These are phyloP conservation scores for Cephonodes hylas DNA, from an alignment of 2,888 invertebrate species.

Conservation along the genomic window DNA sequence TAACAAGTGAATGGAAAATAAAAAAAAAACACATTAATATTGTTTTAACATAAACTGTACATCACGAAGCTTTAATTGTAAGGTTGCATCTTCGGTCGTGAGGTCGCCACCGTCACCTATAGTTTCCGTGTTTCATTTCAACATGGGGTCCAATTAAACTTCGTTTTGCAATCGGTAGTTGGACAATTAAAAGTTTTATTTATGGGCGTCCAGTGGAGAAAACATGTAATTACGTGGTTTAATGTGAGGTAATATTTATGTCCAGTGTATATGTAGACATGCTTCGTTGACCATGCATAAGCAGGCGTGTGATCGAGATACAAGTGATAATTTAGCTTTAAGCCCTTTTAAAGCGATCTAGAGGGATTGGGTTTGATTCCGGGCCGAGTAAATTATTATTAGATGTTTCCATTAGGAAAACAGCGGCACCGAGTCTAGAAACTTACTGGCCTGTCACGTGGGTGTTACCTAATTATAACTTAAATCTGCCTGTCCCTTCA, in stretches of 20 bases:
- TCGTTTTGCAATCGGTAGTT: conserved; percentile 21
- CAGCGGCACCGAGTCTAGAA: too few relatives aligned
- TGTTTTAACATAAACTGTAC: conserved; percentile 35
- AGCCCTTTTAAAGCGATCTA: too few relatives aligned
- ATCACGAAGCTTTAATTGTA: conserved; percentile 59
- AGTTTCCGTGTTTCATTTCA: conserved; percentile 46
- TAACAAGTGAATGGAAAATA: conserved; percentile 5
- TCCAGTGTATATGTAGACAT: too few relatives aligned
- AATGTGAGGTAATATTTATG: too few relatives aligned
- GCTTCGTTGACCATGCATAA: not conserved
- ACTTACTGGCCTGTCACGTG: too few relatives aligned
- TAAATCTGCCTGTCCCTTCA: too few relatives aligned
- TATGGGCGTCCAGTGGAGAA: not conserved
- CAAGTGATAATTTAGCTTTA: too few relatives aligned
- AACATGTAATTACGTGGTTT: not conserved
- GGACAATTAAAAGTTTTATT: not conserved
- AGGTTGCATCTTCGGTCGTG: conserved; percentile 54
- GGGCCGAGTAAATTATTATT: too few relatives aligned
- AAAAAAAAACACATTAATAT: conserved; percentile 26
- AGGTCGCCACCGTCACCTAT: conserved; percentile 54
- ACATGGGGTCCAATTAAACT: conserved; percentile 34
- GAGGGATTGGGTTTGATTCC: too few relatives aligned
- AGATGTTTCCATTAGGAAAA: too few relatives aligned
- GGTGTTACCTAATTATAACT: too few relatives aligned
- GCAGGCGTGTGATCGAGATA: too few relatives aligned